These are phyloP conservation scores for Typhlomys cinereus DNA, from an alignment of 2,113 vertebrate genomes.

Conservation along the genomic window DNA sequence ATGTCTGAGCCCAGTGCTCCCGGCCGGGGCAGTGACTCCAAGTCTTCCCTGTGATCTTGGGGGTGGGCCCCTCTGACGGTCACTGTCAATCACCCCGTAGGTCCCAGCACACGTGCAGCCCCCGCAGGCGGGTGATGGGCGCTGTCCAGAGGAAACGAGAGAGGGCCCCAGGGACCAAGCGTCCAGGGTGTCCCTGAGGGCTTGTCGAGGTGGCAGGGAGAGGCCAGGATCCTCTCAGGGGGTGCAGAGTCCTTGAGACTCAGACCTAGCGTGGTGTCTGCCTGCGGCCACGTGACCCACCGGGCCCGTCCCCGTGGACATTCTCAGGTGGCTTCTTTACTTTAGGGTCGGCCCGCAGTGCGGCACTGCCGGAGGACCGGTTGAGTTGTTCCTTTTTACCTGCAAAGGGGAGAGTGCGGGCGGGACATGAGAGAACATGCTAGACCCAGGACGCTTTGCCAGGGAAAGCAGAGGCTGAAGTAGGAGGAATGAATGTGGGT, in stretches of 20 bases:
- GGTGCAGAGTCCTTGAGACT: background rate
- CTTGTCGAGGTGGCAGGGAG: slow-evolving; percentile 31
- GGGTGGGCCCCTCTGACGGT: slow-evolving; percentile 57
- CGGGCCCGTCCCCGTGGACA: slow-evolving; percentile 38
- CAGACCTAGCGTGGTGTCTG: fast-evolving
- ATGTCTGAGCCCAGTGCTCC: slow-evolving; percentile 68
- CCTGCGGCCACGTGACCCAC: slow-evolving; percentile 48
- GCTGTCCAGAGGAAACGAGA: slow-evolving; percentile 39
- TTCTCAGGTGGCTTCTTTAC: slow-evolving; percentile 39
- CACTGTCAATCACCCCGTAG: slow-evolving; percentile 75
- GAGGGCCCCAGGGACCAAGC: background rate
- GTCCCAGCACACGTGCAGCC: slow-evolving; percentile 63
- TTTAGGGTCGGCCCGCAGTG: slow-evolving; percentile 48
- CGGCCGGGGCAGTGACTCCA: slow-evolving; percentile 69
- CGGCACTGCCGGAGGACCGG: too few species aligned
- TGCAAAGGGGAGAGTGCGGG: too few species aligned
- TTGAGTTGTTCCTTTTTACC: too few species aligned
- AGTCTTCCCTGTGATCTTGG: slow-evolving; percentile 77
- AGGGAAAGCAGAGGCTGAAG: too few species aligned
- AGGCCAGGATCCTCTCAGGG: too few species aligned
- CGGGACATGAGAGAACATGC: too few species aligned
- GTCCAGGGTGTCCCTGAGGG: slow-evolving; percentile 50
- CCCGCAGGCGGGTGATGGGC: slow-evolving; percentile 10
- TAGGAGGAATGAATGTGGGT: too few species aligned
- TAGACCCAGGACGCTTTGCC: too few species aligned